These are phyloP conservation scores for Drosophila anceps DNA, from an alignment of 2,888 invertebrate species.

Conservation along the genomic window DNA sequence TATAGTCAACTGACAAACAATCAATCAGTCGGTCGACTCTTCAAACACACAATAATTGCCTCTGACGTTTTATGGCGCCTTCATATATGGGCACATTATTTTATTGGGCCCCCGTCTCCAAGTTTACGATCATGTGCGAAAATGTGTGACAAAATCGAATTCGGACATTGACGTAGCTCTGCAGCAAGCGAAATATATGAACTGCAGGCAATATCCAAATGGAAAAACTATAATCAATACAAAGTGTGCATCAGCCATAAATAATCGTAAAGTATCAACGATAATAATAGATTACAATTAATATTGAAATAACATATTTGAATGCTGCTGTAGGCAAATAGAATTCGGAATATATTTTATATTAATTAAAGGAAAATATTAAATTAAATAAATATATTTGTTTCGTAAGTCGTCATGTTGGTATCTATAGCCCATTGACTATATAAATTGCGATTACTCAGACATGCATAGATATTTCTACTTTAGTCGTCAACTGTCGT, in stretches of 20 bases:
- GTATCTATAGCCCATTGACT: too few relatives aligned
- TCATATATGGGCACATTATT: constrained; percentile 40
- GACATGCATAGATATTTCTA: background rate
- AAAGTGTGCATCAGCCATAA: background rate
- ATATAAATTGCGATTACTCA: background rate
- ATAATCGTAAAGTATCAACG: background rate
- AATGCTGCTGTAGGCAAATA: background rate
- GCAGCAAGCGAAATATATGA: background rate
- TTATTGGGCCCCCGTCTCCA: constrained; percentile 27
- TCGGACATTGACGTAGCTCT: constrained; percentile 18
- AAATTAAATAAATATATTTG: too few relatives aligned
- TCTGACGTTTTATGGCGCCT: constrained; percentile 46
- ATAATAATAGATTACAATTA: background rate
- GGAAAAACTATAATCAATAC: background rate
- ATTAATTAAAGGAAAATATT: background rate
- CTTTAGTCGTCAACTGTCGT: background rate
- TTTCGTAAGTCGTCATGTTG: too few relatives aligned
- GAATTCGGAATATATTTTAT: background rate
- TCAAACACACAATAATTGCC: constrained; percentile 17
- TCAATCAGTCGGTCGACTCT: constrained; percentile 27
- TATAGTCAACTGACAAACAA: constrained; percentile 34
- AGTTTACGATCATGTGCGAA: constrained; percentile 34
- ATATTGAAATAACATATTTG: background rate
- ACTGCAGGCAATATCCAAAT: constrained; percentile 10
- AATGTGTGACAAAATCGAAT: constrained; percentile 42